Conservation (phyloP, 2,113 vertebrate genomes). For the Corythornis vintsioides region DNA sequence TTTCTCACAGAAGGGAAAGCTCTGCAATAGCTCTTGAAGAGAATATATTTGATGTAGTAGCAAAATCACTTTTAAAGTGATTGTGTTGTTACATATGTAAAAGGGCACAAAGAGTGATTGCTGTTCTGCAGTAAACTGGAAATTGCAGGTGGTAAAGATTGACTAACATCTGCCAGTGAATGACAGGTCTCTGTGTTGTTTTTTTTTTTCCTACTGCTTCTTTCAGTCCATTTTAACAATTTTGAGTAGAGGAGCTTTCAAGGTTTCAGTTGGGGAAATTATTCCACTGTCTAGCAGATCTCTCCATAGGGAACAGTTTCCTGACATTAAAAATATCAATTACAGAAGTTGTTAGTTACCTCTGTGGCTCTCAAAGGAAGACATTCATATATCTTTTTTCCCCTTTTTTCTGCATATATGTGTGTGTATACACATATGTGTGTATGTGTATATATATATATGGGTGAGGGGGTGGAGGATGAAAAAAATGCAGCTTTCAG, state of each 20-base stretch:
- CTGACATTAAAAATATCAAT: not conserved
- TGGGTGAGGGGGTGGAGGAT: not conserved
- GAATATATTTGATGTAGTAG: not conserved
- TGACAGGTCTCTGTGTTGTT: not conserved
- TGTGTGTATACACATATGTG: not conserved
- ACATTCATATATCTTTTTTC: not conserved
- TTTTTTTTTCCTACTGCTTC: not conserved
- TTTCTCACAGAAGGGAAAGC: not conserved
- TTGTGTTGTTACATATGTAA: not conserved
- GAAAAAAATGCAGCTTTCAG: not conserved
- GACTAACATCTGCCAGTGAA: not conserved
- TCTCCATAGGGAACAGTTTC: not conserved
- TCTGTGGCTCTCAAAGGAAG: constrained; percentile 18
- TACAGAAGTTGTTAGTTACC: not conserved
- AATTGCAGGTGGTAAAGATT: not conserved
- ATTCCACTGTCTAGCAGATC: constrained; percentile 5
- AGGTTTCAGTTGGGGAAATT: not conserved
- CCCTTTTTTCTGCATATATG: not conserved
- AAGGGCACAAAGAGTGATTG: not conserved
- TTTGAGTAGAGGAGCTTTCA: not conserved
- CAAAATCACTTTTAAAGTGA: not conserved
- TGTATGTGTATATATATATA: not conserved
- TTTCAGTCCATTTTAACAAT: not conserved
- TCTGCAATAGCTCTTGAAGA: not conserved
- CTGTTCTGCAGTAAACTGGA: not conserved